phyloP scores from a whole-genome alignment of 1,140 invertebrate species.

The Drosophila trapezifrons region DNA sequence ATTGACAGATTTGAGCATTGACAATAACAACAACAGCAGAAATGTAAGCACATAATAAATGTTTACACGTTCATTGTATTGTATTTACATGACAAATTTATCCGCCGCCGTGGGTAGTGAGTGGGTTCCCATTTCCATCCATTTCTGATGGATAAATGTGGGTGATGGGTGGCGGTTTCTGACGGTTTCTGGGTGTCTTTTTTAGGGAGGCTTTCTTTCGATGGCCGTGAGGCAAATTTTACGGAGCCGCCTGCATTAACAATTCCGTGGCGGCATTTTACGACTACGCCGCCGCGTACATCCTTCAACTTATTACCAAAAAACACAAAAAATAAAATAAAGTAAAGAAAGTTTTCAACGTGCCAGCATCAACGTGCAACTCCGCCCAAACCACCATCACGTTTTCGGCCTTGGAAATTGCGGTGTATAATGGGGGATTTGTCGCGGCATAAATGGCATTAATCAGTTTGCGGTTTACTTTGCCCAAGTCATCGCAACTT shows the following conservation, averaged over 20 bases:
- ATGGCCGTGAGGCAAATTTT: constrained; percentile 36
- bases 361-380: constrained; percentile 52
- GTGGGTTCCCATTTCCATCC: constrained; percentile 18
- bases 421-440: constrained; percentile 54
- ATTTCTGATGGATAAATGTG: constrained; percentile 11
- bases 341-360: constrained; percentile 64
- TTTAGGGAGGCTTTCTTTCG: constrained; percentile 18
- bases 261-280: constrained; percentile 54
- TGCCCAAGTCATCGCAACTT: constrained; percentile 34
- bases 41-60: constrained; percentile 54
- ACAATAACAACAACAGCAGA: constrained; percentile 21
- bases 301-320: constrained; percentile 64
- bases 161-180: background rate
- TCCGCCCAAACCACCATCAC: constrained; percentile 20
- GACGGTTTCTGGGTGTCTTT: constrained; percentile 2
- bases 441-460: constrained; percentile 64
- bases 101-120: constrained; percentile 11
- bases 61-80: constrained; percentile 55
- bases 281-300: constrained; percentile 36
- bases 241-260: constrained; percentile 34
- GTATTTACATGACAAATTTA: constrained; percentile 57
- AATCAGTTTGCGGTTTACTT: constrained; percentile 63
- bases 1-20: constrained; percentile 43
- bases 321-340: background rate
- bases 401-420: constrained; percentile 25